Conservation (phyloP, 2,888 invertebrate species). For the Acanthosoma haemorrhoidale region DNA sequence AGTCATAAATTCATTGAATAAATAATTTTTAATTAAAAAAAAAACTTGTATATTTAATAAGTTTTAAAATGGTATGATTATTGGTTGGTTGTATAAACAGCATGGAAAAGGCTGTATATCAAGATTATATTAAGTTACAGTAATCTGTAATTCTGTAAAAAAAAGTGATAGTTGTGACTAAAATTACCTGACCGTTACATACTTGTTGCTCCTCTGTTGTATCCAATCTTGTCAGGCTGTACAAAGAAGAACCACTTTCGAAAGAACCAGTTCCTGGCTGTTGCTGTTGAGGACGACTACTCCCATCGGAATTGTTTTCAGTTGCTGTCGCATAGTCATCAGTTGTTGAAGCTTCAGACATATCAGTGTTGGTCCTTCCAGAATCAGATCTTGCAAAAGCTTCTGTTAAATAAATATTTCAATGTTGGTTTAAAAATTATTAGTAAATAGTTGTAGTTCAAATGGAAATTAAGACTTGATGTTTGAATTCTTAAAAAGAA, state of each 20-base stretch:
- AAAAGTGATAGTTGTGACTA: neutral
- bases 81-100: too few species aligned
- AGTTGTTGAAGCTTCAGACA: constrained; percentile 82
- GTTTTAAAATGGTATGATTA: neutral
- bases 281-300: constrained; percentile 40
- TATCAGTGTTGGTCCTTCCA: constrained; percentile 51
- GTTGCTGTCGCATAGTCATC: constrained; percentile 85
- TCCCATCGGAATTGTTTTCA: constrained; percentile 44
- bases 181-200: constrained; percentile 9
- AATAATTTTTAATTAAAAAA: too few species aligned
- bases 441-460: too few species aligned
- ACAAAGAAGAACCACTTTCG: constrained; percentile 77
- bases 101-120: too few species aligned
- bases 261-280: constrained; percentile 70
- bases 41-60: too few species aligned
- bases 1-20: too few species aligned
- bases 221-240: constrained; percentile 69
- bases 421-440: neutral
- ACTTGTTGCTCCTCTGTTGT: constrained; percentile 46
- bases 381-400: constrained; percentile 41
- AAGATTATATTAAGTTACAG: too few species aligned
- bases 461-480: too few species aligned
- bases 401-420: constrained; percentile 35
- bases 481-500: too few species aligned
- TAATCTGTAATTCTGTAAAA: too few species aligned